Percentiles rank a stretch among this genome's conserved stretches.
These are phyloP conservation scores for Dendrocopos noguchii DNA, from an alignment of 2,113 vertebrate species.

Conservation along the genomic window DNA sequence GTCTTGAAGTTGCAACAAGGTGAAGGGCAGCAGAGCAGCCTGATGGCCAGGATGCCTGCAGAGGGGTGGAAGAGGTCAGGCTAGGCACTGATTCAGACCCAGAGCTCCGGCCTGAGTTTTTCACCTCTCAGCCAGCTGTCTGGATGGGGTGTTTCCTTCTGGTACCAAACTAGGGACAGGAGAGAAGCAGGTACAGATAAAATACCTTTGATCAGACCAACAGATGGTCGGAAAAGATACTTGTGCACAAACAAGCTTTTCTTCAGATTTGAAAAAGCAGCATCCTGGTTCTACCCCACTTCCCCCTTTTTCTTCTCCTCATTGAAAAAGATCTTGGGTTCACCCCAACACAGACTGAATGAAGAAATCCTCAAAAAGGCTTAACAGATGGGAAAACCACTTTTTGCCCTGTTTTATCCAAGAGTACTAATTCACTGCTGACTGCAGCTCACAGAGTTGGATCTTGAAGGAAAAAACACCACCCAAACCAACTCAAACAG, in stretches of 20 bases:
- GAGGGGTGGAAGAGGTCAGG: not conserved
- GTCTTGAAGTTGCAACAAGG: not conserved
- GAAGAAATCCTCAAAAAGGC: not conserved
- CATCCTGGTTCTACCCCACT: not conserved
- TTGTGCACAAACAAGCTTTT: not conserved
- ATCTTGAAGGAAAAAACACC: not conserved
- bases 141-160: not conserved
- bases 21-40: not conserved
- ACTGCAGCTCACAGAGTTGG: constrained; percentile 32
- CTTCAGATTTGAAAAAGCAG: not conserved
- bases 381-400: not conserved
- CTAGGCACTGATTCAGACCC: not conserved
- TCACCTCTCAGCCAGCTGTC: not conserved
- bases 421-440: constrained; percentile 18
- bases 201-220: not conserved
- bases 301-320: not conserved
- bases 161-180: not conserved
- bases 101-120: not conserved
- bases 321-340: not conserved
- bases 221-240: not conserved
- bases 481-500: not conserved
- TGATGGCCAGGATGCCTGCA: not conserved
- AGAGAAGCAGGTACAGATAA: not conserved
- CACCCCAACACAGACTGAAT: not conserved
- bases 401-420: not conserved